Percentiles rank a stretch among this genome's conserved stretches.
Conservation (phyloP, 2,797 vertebrate genomes). For the Myripristis jacobus region DNA sequence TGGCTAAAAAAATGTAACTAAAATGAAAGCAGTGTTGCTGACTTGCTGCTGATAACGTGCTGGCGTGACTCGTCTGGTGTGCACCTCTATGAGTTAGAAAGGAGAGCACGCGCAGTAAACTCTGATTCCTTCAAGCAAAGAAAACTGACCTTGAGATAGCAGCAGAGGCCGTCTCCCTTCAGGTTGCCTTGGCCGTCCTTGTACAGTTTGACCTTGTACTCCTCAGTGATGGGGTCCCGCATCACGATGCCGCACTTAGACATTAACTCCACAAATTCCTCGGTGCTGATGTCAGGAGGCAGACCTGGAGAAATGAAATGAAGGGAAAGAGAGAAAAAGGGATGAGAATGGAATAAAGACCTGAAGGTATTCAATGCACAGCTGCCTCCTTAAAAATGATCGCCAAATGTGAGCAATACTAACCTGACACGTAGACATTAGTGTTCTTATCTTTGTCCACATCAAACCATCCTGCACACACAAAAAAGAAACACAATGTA, state of each 20-base stretch:
- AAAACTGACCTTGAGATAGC: conserved; percentile 94
- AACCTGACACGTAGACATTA: conserved; percentile 96
- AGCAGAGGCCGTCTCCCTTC: conserved; percentile 96
- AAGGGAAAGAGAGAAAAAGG: not conserved
- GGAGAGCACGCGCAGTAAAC: too few relatives aligned
- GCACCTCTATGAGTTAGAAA: too few relatives aligned
- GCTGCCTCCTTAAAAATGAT: not conserved
- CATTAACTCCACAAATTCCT: conserved; percentile 94
- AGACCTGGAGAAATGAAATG: conserved; percentile 82
- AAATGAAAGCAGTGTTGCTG: too few relatives aligned
- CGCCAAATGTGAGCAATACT: conserved; percentile 21
- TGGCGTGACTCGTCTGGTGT: too few relatives aligned
- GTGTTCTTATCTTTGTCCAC: conserved; percentile 95
- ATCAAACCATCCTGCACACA: conserved; percentile 93
- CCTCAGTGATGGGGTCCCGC: conserved; percentile 92
- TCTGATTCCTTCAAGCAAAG: too few relatives aligned
- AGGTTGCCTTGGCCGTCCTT: conserved; percentile 95
- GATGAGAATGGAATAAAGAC: not conserved
- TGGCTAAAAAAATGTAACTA: too few relatives aligned
- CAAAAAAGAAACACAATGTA: not conserved
- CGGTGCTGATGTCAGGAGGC: conserved; percentile 91
- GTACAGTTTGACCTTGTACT: conserved; percentile 96
- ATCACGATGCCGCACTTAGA: conserved; percentile 97
- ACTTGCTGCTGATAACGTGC: too few relatives aligned
- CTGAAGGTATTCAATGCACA: not conserved